Evolutionary conservation across 2,113 vertebrate genomes (phyloP), one percentile per base, ranked within the genome.

Genomic region (Cebidichthys violaceus): DNA sequence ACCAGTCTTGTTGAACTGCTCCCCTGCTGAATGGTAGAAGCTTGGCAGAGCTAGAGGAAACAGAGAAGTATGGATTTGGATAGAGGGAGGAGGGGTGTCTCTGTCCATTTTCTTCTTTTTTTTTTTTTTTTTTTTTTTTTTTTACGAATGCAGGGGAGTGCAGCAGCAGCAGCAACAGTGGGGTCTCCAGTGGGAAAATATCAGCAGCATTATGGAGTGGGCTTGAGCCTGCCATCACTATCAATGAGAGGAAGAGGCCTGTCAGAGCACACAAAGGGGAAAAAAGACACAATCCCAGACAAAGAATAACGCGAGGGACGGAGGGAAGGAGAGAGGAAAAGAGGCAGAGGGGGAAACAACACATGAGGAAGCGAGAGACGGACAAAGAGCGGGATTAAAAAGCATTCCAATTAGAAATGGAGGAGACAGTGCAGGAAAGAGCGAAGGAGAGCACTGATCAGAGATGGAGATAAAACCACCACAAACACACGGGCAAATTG

Each of bases 21-120:
- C 86, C 88, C 90, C 92, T 84, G 86, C 85, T 87, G 90, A 90
- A 92, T 70, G 70, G 86, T 65, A 81, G 84, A 91, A 88, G 91
- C 89, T 93, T 95, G 93, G 94, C 93, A 94, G 78, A 84, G 87
- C 80, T 65, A 69, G 83, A 93, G 92, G 89, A 94, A 93, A 91
- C 84, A 80, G 86, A 86, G 81, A 67, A 92, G 90, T 87, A 88
- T 81, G 86, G 77, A 89, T 79, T 50, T 72, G 73, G 71, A 75
- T 64, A 35, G 59, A 39, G 43, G 33, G 75, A 78, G 70, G 59
- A 79, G 79, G 75, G 86, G 70, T 70, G 83, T 73, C 71, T 81
- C 84, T 87, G 83, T 92, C 76, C 79, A 41, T 86, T 90, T 88
- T 86, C 59, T 61, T 47, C 39, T 67, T 57, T 39, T 18, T 73